These are phyloP conservation scores for Clepsis dumicolana DNA, from an alignment of 2,888 invertebrate species.

Conservation along the genomic window DNA sequence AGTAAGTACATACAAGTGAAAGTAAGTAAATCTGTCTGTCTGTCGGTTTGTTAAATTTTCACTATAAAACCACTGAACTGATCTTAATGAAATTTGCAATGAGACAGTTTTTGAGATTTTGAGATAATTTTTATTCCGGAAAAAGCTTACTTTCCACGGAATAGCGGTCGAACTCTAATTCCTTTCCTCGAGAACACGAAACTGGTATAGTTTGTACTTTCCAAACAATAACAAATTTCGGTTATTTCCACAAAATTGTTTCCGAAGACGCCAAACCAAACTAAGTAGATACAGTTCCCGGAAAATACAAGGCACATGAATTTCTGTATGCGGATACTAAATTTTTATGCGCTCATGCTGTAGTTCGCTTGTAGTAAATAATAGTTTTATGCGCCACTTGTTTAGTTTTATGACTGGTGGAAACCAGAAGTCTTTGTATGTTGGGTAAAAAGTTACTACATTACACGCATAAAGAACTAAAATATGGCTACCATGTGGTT, in stretches of 20 bases:
- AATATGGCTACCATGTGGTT: neutral
- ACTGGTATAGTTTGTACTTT: neutral
- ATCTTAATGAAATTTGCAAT: no score
- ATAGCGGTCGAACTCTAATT: no score
- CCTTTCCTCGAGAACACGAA: neutral
- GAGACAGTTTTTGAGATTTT: no score
- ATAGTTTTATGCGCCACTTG: constrained; percentile 8
- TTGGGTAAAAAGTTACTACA: neutral
- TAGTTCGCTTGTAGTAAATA: constrained; percentile 19
- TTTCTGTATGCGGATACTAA: constrained; percentile 12
- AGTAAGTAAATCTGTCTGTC: no score
- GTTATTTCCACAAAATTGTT: neutral
- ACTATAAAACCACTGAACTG: no score
- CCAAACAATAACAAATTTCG: constrained; percentile 4
- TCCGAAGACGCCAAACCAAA: neutral
- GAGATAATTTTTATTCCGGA: no score
- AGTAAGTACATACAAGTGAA: no score
- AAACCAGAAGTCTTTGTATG: neutral
- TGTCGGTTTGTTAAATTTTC: no score
- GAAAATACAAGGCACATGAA: constrained; percentile 8
- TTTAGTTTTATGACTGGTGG: neutral
- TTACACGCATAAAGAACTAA: neutral
- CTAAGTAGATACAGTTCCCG: neutral
- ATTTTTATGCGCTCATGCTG: constrained; percentile 6
- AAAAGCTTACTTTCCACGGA: no score